Evolutionary conservation across 2,113 vertebrate genomes (phyloP).

Genomic region (Labrus mixtus): DNA sequence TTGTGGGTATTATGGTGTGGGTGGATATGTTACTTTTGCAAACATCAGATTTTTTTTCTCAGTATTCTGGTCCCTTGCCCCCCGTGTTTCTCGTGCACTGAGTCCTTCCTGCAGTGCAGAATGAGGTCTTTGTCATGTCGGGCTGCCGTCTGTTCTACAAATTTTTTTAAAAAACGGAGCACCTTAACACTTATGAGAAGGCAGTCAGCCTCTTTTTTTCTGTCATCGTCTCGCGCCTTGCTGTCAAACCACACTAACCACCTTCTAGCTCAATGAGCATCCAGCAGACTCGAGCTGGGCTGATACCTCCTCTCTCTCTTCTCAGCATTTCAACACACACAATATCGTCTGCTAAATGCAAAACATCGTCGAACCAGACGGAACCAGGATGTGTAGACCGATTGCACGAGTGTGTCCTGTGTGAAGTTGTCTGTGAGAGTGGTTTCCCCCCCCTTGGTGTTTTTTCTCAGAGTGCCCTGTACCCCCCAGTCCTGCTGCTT

Average conservation of each 20-base stretch:
- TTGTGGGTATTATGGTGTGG: not conserved
- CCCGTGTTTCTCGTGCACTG: not conserved
- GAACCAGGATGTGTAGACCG: not conserved
- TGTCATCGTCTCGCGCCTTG: constrained; percentile 9
- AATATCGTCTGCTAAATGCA: constrained; percentile 1
- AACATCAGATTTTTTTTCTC: not conserved
- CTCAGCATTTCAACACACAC: not conserved
- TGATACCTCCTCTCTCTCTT: not conserved
- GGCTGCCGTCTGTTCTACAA: not conserved
- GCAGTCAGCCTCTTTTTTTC: not conserved
- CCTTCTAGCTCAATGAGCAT: not conserved
- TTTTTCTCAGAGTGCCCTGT: not conserved
- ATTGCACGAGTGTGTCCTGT: not conserved
- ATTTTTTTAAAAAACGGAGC: not conserved
- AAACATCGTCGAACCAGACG: not conserved
- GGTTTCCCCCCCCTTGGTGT: too few relatives aligned
- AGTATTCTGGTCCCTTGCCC: not conserved
- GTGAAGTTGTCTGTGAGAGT: not conserved
- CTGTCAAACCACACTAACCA: constrained; percentile 52
- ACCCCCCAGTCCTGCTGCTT: not conserved
- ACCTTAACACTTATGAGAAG: too few relatives aligned
- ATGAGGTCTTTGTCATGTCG: not conserved
- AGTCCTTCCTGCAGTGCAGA: not conserved
- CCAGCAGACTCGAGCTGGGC: not conserved
- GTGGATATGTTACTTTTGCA: not conserved